Evolutionary conservation across 2,797 vertebrate genomes (phyloP), one percentile per base, ranked within the genome.

Genomic region (Poecilia velifera): DNA sequence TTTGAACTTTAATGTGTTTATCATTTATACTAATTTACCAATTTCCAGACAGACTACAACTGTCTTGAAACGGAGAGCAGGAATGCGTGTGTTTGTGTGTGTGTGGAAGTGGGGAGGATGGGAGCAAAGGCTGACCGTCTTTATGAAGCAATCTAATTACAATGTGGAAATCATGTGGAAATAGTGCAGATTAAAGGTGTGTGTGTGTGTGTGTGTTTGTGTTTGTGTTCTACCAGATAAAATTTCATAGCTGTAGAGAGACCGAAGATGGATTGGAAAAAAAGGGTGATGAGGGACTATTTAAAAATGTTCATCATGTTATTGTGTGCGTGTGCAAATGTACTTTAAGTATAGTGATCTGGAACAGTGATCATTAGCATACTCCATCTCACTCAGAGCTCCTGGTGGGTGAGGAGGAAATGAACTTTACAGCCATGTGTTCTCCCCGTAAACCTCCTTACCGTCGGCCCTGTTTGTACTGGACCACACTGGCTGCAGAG

Each of bases 81-180:
- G 80, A 89, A 82, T 89, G 64, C 46, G 72, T 76, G 62, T 22
- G 43, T 72, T 71, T 36, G 43, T 77, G 75, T 39, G 64, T 47
- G 53, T 55, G 53, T 28, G n/a, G 25, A 28, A n/a, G 53, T 57
- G 43, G 1, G 41, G 45, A 76, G 80, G 74, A 80, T 45, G 59
- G 76, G 20, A 83, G 76, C n/a, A 10, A 70, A 85, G 59, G 73
- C 68, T 51, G 73, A 46, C 71, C 71, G 77, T 78, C 72, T 74
- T 81, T 79, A 49, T 87, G 78, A 87, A 87, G 82, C 73, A 82
- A 92, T 92, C 87, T 90, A 90, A 94, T 94, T 91, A 93, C 73
- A 74, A 83, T 73, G 78, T 82, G 62, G 62, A 66, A 66, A 62
- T 62, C 90, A 82, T 86, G 84, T 90, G 83, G 84, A 93, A 77